Percentiles rank a stretch among this genome's conserved stretches.
These are phyloP conservation scores for Palythoa caribaeorum DNA, from an alignment of 92 coral and sea anemone species.

Conservation along the genomic window DNA sequence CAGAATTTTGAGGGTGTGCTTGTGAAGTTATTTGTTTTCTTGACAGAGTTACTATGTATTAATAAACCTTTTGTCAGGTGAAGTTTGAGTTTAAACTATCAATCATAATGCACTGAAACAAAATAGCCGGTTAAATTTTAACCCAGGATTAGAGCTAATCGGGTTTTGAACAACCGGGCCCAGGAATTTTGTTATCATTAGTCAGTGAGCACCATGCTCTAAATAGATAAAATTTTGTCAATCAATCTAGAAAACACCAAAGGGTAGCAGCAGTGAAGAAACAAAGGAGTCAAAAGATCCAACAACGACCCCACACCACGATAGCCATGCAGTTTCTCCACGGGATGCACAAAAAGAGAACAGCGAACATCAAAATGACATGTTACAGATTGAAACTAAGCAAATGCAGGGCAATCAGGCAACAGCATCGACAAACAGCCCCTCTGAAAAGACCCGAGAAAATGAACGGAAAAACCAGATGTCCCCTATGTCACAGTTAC, in stretches of 20 bases:
- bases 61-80: no score
- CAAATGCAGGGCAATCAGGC: neutral
- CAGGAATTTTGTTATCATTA: no score
- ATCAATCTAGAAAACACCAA: slow-evolving; percentile 29
- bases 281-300: slow-evolving; percentile 19
- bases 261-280: slow-evolving; percentile 18
- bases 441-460: neutral
- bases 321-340: neutral
- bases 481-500: slow-evolving; percentile 40
- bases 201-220: no score
- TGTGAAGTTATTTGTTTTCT: no score
- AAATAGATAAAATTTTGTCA: neutral
- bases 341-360: neutral
- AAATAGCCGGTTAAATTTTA: no score
- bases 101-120: no score
- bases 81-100: no score
- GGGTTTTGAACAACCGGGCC: no score
- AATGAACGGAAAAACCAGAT: slow-evolving; percentile 4
- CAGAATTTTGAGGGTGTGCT: no score
- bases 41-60: no score
- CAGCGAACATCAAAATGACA: neutral
- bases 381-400: neutral
- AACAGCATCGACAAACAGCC: neutral
- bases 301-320: neutral
- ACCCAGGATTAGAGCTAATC: no score